Evolutionary conservation across 92 coral and sea anemone genomes (phyloP), one percentile per base, ranked within the genome.

Genomic region (Phymanthus crucifer): DNA sequence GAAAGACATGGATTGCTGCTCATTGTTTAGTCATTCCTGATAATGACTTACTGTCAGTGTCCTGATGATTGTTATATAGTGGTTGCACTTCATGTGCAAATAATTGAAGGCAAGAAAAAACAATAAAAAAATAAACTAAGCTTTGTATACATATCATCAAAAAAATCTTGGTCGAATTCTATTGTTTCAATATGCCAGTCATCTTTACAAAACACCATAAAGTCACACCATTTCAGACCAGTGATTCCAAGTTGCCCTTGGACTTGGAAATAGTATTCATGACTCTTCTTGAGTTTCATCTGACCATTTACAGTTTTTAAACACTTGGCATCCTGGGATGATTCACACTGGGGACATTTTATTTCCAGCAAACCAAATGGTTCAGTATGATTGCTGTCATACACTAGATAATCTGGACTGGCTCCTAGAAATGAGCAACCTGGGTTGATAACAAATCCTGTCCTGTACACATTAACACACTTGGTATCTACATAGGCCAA

Each of bases 361-460:
- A n/a, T n/a, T n/a, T n/a, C 88, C 69, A 85, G 58, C 27, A 71
- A 56, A 18, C 75, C 88, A 73, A 79, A 79, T 32, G 75, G 84
- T 35, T 79, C 72, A 75, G 65, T 40, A 40, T 47, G 38, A 29
- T 19, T 61, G 37, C 71, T 80, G 64, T 86, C 86, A 71, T 46
- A 86, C 24, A 86, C 86, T 46, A 76, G 61, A 54, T 68, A 81
- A 64, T 81, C 86, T 48, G 90, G 86, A 76, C 83, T 81, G 40
- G 90, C 86, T 33, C 79, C 83, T 80, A 86, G 47, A 48, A 66
- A 76, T 37, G 86, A 83, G 50, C 90, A 81, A 16, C 86, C 79
- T 75, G 86, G 90, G 82, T 81, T 86, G n/a, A 86, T 81, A 14
- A 86, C 82, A 74, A 86, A 75, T 38, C 89, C 86, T 66, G 82